phyloP scores from a whole-genome alignment of 2,888 invertebrate species.

The Brachylomia viminalis region DNA sequence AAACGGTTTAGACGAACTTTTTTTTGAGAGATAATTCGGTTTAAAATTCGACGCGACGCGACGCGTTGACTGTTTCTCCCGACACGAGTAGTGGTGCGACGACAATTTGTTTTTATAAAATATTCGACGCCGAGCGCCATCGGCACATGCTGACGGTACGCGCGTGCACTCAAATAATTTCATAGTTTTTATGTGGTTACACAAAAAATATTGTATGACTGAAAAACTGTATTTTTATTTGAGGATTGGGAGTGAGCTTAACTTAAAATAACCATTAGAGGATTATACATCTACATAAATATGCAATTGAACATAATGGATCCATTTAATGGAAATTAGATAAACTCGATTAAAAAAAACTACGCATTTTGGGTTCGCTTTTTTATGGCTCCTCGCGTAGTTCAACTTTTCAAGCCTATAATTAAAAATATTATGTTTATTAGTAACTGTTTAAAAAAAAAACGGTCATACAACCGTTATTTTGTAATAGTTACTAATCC shows the following conservation, averaged over 20 bases:
- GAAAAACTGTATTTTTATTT: conserved; percentile 33
- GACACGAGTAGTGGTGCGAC: conserved; percentile 52
- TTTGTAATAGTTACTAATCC: too few species aligned
- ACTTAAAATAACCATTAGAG: conserved; percentile 2
- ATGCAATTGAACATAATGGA: conserved; percentile 7
- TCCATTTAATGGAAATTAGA: not conserved
- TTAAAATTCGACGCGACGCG: conserved; percentile 68
- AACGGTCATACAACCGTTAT: not conserved
- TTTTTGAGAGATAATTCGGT: conserved; percentile 70
- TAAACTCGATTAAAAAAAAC: too few species aligned
- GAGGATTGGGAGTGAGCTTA: conserved; percentile 20
- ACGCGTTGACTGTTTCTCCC: conserved; percentile 60
- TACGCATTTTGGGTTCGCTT: too few species aligned
- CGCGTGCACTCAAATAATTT: conserved; percentile 50
- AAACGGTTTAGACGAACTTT: conserved; percentile 66
- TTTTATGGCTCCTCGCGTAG: not conserved
- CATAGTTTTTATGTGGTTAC: conserved; percentile 39
- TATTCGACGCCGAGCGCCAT: conserved; percentile 19
- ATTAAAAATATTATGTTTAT: not conserved
- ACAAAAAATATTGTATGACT: conserved; percentile 34
- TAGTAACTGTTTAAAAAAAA: too few species aligned
- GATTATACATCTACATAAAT: not conserved
- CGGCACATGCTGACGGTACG: conserved; percentile 42
- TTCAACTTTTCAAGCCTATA: not conserved
- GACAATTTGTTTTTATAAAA: conserved; percentile 56